Percentiles rank a stretch among this genome's conserved stretches.
Conservation (phyloP, 2,113 vertebrate genomes). For the Mormyrus iriodes region DNA sequence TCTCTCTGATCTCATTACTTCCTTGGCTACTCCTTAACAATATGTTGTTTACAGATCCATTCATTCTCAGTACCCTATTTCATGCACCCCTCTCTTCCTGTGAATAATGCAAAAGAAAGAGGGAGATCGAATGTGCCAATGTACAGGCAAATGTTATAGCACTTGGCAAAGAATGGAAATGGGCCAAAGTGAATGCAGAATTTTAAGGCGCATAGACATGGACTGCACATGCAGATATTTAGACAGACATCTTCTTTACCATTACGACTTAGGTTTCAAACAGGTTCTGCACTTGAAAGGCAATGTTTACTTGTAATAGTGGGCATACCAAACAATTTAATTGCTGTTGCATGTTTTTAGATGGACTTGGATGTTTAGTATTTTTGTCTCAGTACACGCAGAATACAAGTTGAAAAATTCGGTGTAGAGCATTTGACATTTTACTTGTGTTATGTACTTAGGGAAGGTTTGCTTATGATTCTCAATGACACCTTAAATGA, state of each 20-base stretch:
- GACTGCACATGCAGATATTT: neutral
- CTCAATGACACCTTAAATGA: neutral
- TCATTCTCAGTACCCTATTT: neutral
- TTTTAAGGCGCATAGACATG: neutral
- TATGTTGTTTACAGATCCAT: neutral
- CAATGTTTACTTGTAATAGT: neutral
- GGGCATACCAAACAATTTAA: neutral
- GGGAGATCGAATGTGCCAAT: neutral
- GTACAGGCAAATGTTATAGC: neutral
- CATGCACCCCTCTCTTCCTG: neutral
- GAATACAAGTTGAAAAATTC: neutral
- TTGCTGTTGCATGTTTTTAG: neutral
- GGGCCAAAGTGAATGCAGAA: neutral
- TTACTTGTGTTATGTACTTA: neutral
- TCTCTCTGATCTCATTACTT: neutral
- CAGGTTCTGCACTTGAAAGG: neutral
- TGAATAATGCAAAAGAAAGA: slow-evolving; percentile 10
- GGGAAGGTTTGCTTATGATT: neutral
- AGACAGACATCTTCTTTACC: neutral
- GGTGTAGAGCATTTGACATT: neutral
- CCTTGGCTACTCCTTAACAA: neutral
- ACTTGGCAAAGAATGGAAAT: neutral
- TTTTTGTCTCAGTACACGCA: neutral
- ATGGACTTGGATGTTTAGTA: neutral
- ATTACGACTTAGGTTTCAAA: neutral